phyloP scores from a whole-genome alignment of 2,113 vertebrate genomes.

The Chaetorhynchus papuensis region DNA sequence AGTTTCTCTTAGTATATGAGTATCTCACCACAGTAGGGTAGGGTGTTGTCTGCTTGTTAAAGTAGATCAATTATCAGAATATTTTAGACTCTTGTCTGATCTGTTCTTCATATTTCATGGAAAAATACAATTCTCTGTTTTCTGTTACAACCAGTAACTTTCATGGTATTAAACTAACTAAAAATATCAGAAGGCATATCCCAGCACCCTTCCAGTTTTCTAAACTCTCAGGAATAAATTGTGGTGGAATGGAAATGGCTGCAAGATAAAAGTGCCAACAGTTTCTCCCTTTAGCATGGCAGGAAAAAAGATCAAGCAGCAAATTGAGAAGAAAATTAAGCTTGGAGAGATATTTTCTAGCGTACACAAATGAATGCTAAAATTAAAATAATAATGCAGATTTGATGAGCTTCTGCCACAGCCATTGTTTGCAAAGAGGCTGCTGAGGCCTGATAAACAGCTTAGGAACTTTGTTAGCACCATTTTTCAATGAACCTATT shows the following conservation, averaged over 20 bases:
- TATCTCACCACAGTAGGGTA: neutral
- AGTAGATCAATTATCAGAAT: neutral
- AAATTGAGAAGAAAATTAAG: neutral
- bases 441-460: constrained; percentile 35
- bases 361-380: neutral
- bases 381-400: constrained; percentile 22
- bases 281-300: neutral
- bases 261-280: neutral
- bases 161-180: neutral
- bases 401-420: constrained; percentile 19
- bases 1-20: neutral
- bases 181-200: neutral
- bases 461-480: neutral
- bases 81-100: neutral
- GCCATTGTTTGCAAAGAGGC: constrained; percentile 8
- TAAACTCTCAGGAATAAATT: neutral
- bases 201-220: neutral
- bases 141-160: neutral
- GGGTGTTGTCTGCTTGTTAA: neutral
- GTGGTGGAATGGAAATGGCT: neutral
- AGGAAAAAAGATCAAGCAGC: neutral
- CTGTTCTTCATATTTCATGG: neutral
- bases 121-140: neutral
- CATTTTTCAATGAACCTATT: neutral
- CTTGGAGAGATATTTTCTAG: neutral